Evolutionary conservation across 2,888 invertebrate genomes (phyloP).

Genomic region (Nomada fabriciana): DNA sequence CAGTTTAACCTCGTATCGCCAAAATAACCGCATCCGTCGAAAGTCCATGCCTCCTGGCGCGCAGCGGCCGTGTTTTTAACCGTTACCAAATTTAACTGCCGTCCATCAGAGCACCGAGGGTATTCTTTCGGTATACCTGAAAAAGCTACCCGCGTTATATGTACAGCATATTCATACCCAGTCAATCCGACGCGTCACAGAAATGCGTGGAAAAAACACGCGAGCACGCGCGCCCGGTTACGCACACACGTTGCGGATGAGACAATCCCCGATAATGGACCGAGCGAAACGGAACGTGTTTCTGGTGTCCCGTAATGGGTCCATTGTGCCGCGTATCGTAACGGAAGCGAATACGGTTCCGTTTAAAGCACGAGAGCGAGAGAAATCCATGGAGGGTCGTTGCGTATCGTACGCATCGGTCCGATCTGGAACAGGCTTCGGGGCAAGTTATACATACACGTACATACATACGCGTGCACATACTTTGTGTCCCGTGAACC

Average conservation of each 20-base stretch:
- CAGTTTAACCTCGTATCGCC: too few species aligned
- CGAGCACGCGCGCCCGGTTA: not conserved
- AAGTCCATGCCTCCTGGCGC: too few species aligned
- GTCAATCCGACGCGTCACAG: slow-evolving; percentile 22
- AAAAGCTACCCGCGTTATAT: slow-evolving; percentile 27
- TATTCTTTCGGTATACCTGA: slow-evolving; percentile 4
- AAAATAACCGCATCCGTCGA: too few species aligned
- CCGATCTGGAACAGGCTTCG: slow-evolving; percentile 31
- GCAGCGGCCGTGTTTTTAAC: not conserved
- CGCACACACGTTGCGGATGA: not conserved
- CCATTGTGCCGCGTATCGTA: slow-evolving; percentile 58
- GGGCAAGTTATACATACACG: not conserved
- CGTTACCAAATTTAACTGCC: slow-evolving; percentile 39
- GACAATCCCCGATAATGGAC: slow-evolving; percentile 63
- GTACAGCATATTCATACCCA: slow-evolving; percentile 34
- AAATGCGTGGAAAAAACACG: slow-evolving; percentile 48
- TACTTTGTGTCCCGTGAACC: slow-evolving; percentile 28
- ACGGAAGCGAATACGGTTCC: slow-evolving; percentile 49
- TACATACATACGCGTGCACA: not conserved
- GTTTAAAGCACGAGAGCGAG: slow-evolving; percentile 40
- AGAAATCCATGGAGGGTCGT: slow-evolving; percentile 49
- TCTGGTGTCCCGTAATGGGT: slow-evolving; percentile 57
- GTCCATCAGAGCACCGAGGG: slow-evolving; percentile 28
- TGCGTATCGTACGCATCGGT: slow-evolving; percentile 39
- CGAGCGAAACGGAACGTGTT: slow-evolving; percentile 60